A percentile compares a stretch with the other conserved stretches of the same genome.
Evolutionary conservation across 1,140 invertebrate species (phyloP).

Genomic region (Drosophila takahashii): DNA sequence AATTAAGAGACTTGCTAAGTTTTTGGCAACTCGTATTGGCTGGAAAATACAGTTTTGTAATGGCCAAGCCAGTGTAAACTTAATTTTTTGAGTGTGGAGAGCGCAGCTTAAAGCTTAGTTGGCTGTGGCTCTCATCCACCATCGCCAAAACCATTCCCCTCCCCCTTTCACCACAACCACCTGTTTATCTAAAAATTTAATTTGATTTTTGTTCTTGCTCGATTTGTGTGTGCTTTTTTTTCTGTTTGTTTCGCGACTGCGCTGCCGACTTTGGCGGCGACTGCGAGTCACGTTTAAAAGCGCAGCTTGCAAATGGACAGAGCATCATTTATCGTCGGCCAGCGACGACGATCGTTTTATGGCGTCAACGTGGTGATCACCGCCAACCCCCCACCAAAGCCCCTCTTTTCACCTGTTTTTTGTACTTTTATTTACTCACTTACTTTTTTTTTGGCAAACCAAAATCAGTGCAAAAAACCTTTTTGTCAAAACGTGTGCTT

Average conservation of each 20-base stretch:
- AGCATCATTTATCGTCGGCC: slow-evolving; percentile 51
- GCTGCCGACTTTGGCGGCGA: neutral
- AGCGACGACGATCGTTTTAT: slow-evolving; percentile 41
- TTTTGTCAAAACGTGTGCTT: slow-evolving; percentile 20
- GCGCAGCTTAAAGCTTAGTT: slow-evolving; percentile 7
- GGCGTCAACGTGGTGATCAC: slow-evolving; percentile 45
- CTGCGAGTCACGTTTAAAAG: slow-evolving; percentile 46
- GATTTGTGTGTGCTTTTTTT: slow-evolving; percentile 34
- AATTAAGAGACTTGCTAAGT: neutral
- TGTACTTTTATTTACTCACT: neutral
- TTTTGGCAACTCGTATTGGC: too few species aligned
- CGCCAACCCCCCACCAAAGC: neutral
- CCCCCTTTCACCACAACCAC: neutral
- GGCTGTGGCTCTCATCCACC: neutral
- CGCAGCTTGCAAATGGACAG: slow-evolving; percentile 53
- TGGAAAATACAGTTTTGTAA: too few species aligned
- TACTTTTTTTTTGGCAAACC: slow-evolving; percentile 31
- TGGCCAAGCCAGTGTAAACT: neutral
- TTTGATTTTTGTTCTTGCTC: slow-evolving; percentile 47
- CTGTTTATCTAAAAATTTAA: slow-evolving; percentile 45
- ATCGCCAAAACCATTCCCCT: neutral
- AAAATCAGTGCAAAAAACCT: slow-evolving; percentile 45
- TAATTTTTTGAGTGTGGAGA: slow-evolving; percentile 7
- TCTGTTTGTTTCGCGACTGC: neutral
- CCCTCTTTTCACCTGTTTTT: slow-evolving; percentile 33